Evolutionary conservation across 2,888 invertebrate genomes (phyloP).

Genomic region (Cephus pulcher): DNA sequence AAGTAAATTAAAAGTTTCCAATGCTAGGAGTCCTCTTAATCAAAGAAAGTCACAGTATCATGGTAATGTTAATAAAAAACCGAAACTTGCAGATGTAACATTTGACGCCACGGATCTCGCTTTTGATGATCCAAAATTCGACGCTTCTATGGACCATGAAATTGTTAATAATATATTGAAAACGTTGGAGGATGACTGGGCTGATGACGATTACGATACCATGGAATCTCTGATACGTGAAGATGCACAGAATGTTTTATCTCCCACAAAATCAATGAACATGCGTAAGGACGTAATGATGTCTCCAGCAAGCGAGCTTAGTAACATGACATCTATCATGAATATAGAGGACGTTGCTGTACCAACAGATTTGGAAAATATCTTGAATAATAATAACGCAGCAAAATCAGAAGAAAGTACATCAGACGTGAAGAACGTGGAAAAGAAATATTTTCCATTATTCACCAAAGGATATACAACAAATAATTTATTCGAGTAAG

Average conservation of each 20-base stretch:
- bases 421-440: conserved; percentile 16
- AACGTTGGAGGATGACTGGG: conserved; percentile 62
- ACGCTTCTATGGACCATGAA: conserved; percentile 48
- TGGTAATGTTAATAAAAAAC: conserved; percentile 32
- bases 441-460: conserved; percentile 52
- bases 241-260: conserved; percentile 18
- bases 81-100: conserved; percentile 35
- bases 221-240: conserved; percentile 36
- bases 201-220: conserved; percentile 54
- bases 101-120: conserved; percentile 61
- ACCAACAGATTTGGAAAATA: conserved; percentile 30
- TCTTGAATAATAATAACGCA: conserved; percentile 33
- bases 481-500: conserved; percentile 39
- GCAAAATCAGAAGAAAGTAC: conserved; percentile 28
- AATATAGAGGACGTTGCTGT: conserved; percentile 64
- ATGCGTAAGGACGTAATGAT: conserved; percentile 46
- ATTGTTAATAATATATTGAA: conserved; percentile 58
- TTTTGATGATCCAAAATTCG: conserved; percentile 56
- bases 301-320: conserved; percentile 69
- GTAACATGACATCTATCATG: conserved; percentile 69
- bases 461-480: conserved; percentile 51
- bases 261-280: conserved; percentile 41
- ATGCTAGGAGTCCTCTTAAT: conserved; percentile 53
- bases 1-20: conserved; percentile 59
- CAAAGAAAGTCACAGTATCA: conserved; percentile 22